These are phyloP conservation scores for Macaca nemestrina DNA, from an alignment of 2,113 vertebrate genomes.

Conservation along the genomic window DNA sequence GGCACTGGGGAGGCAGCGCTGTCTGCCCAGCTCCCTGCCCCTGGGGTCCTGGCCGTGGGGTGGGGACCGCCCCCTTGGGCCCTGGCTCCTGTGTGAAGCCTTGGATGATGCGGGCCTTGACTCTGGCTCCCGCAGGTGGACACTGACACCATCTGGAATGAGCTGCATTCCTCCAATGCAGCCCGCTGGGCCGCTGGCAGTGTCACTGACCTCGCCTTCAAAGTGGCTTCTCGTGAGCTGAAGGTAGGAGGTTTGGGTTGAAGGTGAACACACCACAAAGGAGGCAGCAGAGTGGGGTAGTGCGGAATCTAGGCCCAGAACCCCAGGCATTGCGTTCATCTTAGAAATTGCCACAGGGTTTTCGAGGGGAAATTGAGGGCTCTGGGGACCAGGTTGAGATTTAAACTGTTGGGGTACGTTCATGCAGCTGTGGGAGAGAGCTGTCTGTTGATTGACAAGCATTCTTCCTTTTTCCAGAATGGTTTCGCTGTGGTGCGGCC, in stretches of 20 bases:
- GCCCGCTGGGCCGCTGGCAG: conserved; percentile 93
- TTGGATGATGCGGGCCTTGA: conserved; percentile 55
- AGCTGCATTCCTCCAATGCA: conserved; percentile 93
- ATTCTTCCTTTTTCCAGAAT: conserved; percentile 86
- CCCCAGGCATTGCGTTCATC: not conserved
- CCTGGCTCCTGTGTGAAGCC: conserved; percentile 22
- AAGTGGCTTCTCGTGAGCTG: conserved; percentile 92
- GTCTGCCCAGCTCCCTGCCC: conserved; percentile 74
- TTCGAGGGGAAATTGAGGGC: not conserved
- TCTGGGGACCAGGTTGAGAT: not conserved
- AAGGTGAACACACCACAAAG: fast-evolving
- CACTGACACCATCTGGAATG: conserved; percentile 96
- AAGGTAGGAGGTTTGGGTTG: conserved; percentile 85
- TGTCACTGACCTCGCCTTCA: conserved; percentile 93
- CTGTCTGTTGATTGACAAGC: not conserved
- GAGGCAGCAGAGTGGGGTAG: not conserved
- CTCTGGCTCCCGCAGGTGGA: conserved; percentile 89
- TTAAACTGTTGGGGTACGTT: not conserved
- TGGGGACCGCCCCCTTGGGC: conserved; percentile 39
- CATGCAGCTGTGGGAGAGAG: not conserved
- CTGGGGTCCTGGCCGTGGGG: conserved; percentile 66
- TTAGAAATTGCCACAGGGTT: not conserved
- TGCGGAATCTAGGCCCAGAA: not conserved
- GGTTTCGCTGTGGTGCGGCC: conserved; percentile 96
- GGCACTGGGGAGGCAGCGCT: conserved; percentile 72